These are phyloP conservation scores for Parauchenoglanis punctatus DNA, from an alignment of 2,797 vertebrate genomes.

Conservation along the genomic window DNA sequence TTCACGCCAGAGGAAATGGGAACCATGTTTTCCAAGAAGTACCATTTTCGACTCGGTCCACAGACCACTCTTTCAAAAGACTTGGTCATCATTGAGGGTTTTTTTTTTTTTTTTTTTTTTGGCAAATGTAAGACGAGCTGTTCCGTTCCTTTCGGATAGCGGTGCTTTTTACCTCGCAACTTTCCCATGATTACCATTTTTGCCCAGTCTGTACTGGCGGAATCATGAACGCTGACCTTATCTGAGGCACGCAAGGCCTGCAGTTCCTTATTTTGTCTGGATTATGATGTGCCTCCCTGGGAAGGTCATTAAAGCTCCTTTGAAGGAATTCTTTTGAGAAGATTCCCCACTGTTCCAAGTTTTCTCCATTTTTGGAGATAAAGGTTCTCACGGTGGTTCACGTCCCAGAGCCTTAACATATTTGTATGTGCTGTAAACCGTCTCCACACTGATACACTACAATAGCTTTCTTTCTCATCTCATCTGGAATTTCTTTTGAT, in stretches of 20 bases:
- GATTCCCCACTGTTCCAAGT: not conserved
- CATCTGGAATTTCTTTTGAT: not conserved
- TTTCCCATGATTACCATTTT: not conserved
- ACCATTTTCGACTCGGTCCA: not conserved
- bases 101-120: not conserved
- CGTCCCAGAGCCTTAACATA: not conserved
- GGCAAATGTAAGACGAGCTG: not conserved
- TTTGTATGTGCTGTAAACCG: not conserved
- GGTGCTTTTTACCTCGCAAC: not conserved
- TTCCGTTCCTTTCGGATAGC: not conserved
- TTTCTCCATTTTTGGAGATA: not conserved
- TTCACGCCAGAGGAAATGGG: not conserved
- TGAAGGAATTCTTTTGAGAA: not conserved
- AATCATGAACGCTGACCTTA: not conserved
- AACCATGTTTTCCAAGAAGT: not conserved
- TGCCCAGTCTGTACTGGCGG: not conserved
- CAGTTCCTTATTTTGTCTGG: not conserved
- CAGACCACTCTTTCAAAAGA: not conserved
- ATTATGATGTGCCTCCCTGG: not conserved
- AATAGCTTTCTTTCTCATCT: not conserved
- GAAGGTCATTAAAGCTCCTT: not conserved
- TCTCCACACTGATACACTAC: not conserved
- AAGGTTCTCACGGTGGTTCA: not conserved
- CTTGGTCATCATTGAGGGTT: not conserved
- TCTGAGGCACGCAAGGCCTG: not conserved